phyloP scores from a whole-genome alignment of 1,140 invertebrate species.

The Tetramorium simillimum region DNA sequence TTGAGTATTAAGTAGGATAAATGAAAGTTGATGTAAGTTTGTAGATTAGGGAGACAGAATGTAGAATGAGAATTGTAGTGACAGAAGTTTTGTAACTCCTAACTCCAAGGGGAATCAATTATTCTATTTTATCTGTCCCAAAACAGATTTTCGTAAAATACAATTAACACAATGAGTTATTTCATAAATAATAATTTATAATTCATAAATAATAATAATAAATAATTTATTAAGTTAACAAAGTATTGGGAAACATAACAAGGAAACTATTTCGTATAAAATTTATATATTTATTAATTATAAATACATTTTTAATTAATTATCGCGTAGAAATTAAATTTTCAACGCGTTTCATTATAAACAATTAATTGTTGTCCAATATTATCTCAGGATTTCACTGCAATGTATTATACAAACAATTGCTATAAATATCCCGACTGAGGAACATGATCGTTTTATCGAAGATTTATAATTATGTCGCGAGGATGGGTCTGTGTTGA shows the following conservation, averaged over 20 bases:
- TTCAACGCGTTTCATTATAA: neutral
- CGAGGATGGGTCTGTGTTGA: neutral
- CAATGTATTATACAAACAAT: neutral
- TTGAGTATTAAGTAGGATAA: no score
- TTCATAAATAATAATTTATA: neutral
- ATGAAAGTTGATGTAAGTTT: no score
- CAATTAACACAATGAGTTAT: neutral
- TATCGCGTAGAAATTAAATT: neutral
- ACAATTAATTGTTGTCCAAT: neutral
- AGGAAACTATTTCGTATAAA: neutral
- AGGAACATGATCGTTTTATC: neutral
- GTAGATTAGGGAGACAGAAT: no score
- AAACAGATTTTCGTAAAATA: neutral
- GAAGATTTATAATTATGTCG: neutral
- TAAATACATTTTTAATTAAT: neutral
- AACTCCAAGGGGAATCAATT: no score
- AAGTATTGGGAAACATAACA: neutral
- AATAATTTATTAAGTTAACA: neutral
- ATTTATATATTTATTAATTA: neutral
- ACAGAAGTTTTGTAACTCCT: no score
- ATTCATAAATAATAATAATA: neutral
- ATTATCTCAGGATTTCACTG: neutral
- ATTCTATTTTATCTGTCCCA: neutral
- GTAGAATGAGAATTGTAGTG: no score
- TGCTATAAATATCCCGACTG: neutral